Evolutionary conservation across 2,113 vertebrate species (phyloP).

Genomic region (Aleadryas rufinucha): DNA sequence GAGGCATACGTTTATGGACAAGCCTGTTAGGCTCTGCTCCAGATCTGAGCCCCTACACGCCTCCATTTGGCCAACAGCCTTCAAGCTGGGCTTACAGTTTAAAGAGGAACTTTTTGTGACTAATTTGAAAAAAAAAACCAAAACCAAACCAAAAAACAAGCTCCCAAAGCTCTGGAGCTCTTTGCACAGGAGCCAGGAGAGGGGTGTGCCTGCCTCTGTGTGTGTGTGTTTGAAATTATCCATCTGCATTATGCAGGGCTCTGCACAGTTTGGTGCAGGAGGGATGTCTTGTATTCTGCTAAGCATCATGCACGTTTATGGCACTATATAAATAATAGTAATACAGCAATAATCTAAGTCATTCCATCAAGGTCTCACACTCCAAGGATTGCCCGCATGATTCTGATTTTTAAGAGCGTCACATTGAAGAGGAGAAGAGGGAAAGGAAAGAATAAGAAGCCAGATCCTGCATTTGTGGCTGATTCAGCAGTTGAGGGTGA

Average conservation of each 20-base stretch:
- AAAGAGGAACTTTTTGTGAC: conserved; percentile 17
- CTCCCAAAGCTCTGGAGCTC: not conserved
- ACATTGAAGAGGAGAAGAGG: not conserved
- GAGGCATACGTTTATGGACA: conserved; percentile 9
- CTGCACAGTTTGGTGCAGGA: not conserved
- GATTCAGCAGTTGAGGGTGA: conserved; percentile 15
- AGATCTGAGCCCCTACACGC: conserved; percentile 38
- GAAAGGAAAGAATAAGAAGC: not conserved
- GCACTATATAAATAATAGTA: conserved; percentile 46
- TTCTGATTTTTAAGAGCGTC: not conserved
- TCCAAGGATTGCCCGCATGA: not conserved
- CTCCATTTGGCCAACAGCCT: conserved; percentile 56
- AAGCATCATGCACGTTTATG: conserved; percentile 1
- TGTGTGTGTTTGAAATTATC: not conserved
- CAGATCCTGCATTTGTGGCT: not conserved
- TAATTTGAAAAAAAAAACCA: not conserved
- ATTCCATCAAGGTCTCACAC: conserved; percentile 19
- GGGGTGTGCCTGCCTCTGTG: not conserved
- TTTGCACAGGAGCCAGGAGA: not conserved
- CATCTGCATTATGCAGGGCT: not conserved
- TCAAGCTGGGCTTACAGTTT: conserved; percentile 37
- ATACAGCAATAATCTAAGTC: conserved; percentile 19
- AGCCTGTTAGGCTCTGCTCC: conserved; percentile 56
- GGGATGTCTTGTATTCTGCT: conserved; percentile 13
- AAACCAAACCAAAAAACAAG: not conserved